A percentile compares a stretch with the other conserved stretches of the same genome.
Conservation (phyloP, 1,140 invertebrate genomes). For the Drepana arcuata region DNA sequence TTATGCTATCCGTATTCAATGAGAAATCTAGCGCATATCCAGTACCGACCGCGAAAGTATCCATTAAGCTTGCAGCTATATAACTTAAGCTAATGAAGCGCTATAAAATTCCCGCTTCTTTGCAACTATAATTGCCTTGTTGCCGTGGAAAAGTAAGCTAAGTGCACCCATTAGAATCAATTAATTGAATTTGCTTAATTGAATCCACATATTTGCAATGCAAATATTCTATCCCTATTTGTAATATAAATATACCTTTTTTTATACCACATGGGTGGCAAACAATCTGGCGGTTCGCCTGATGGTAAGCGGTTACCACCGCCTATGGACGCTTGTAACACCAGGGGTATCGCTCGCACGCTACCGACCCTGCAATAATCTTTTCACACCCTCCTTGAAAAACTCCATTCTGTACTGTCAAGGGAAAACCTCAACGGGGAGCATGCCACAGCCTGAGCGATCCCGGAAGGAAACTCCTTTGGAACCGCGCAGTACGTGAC, state of each 20-base stretch:
- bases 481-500: neutral
- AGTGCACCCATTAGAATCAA: no score
- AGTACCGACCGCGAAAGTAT: neutral
- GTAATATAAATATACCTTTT: neutral
- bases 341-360: no score
- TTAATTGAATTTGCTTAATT: neutral
- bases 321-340: no score
- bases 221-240: neutral
- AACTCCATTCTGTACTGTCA: no score
- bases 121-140: neutral
- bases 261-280: neutral
- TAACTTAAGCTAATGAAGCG: neutral
- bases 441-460: no score
- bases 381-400: no score
- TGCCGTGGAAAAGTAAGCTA: no score
- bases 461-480: constrained; percentile 5
- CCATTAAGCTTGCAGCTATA: neutral
- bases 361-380: no score
- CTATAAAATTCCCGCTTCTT: neutral
- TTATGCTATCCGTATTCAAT: no score
- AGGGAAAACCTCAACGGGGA: no score
- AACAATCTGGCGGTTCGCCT: neutral
- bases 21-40: no score
- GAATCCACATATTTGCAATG: neutral
- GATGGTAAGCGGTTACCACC: neutral